phyloP scores from a whole-genome alignment of 92 coral and sea anemone genomes.

The Paragorgia papillata region DNA sequence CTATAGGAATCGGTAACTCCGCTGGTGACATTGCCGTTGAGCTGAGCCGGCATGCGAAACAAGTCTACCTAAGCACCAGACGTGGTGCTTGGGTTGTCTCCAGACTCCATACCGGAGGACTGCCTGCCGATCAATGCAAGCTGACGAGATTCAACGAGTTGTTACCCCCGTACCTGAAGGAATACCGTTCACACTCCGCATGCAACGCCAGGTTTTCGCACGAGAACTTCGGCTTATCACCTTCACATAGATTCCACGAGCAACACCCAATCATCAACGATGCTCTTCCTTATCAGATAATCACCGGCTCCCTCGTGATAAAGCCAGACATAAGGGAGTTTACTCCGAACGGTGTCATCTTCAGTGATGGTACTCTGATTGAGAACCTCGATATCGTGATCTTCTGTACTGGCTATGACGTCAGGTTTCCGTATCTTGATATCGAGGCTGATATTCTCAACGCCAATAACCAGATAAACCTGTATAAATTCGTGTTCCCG shows the following conservation, averaged over 20 bases:
- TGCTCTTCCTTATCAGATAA: conserved; percentile 77
- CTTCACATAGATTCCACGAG: conserved; percentile 51
- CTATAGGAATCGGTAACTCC: conserved; percentile 90
- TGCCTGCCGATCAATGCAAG: conserved; percentile 66
- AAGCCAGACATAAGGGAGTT: conserved; percentile 80
- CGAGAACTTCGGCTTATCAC: conserved; percentile 59
- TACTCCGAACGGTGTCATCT: conserved; percentile 72
- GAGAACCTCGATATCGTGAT: conserved; percentile 75
- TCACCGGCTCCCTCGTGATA: conserved; percentile 65
- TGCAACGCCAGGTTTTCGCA: conserved; percentile 74
- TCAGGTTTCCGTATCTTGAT: conserved; percentile 76
- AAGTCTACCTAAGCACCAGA: conserved; percentile 88
- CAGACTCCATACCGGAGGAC: conserved; percentile 66
- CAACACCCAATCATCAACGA: conserved; percentile 92
- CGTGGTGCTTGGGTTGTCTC: conserved; percentile 88
- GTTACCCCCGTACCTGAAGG: conserved; percentile 42
- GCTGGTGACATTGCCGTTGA: conserved; percentile 96
- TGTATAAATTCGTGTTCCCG: conserved; percentile 90
- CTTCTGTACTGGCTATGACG: conserved; percentile 87
- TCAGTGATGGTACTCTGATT: conserved; percentile 72
- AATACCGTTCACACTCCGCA: background rate
- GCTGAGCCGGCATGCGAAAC: conserved; percentile 77
- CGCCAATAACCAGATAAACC: conserved; percentile 66
- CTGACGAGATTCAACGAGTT: conserved; percentile 36
- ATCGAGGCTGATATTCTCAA: conserved; percentile 64